Evolutionary conservation across 2,797 vertebrate species (phyloP).

Genomic region (Nannoperca australis): DNA sequence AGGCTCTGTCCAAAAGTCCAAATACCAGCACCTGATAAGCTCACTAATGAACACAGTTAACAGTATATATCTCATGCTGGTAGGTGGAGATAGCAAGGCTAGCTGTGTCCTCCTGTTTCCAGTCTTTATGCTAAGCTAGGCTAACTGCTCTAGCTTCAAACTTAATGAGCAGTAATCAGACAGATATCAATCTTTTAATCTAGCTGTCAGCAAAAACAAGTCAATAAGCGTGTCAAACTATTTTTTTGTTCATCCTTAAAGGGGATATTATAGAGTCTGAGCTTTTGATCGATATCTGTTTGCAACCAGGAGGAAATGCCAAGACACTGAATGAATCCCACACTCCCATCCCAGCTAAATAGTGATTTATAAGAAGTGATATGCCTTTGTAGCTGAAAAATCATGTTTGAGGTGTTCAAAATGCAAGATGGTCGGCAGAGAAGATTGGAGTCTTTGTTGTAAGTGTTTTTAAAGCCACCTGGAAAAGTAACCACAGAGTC

Average conservation of each 20-base stretch:
- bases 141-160: not conserved
- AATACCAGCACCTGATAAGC: not conserved
- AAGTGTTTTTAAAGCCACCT: conserved; percentile 42
- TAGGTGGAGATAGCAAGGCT: not conserved
- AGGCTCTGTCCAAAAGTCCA: not conserved
- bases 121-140: not conserved
- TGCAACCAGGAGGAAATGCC: not conserved
- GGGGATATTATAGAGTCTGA: not conserved
- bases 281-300: not conserved
- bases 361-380: not conserved
- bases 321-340: not conserved
- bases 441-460: conserved; percentile 32
- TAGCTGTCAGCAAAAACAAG: not conserved
- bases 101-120: not conserved
- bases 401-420: conserved; percentile 10
- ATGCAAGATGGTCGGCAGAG: not conserved
- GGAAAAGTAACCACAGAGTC: conserved; percentile 54
- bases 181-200: not conserved
- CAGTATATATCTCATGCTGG: not conserved
- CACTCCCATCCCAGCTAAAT: not conserved
- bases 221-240: not conserved
- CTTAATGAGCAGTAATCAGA: not conserved
- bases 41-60: not conserved
- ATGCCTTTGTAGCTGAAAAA: not conserved
- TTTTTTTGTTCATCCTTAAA: not conserved